Evolutionary conservation across 2,888 invertebrate genomes (phyloP).

Genomic region (Tricholauxania praeusta): DNA sequence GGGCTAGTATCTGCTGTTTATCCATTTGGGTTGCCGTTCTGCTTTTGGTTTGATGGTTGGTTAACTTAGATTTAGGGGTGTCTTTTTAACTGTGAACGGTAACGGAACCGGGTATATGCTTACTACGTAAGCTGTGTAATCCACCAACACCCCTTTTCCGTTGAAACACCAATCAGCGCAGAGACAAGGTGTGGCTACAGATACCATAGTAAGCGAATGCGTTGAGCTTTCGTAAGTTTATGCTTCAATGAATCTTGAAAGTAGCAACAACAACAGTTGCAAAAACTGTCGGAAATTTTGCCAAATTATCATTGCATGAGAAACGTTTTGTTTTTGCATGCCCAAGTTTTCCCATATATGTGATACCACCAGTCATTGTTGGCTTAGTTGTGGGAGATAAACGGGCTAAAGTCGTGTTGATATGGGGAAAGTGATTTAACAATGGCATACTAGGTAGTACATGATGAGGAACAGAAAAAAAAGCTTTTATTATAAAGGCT

Average conservation of each 20-base stretch:
- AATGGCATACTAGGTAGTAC: too few species aligned
- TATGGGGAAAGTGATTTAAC: too few species aligned
- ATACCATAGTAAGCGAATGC: constrained; percentile 21
- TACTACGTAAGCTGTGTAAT: constrained; percentile 29
- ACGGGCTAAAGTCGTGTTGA: too few species aligned
- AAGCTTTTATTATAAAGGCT: too few species aligned
- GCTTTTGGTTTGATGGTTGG: constrained; percentile 42
- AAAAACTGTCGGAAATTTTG: constrained; percentile 52
- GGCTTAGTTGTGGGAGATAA: too few species aligned
- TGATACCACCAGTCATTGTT: too few species aligned
- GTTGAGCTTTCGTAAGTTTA: constrained; percentile 42
- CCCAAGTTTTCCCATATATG: too few species aligned
- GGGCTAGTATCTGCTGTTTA: not conserved
- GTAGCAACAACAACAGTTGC: constrained; percentile 4
- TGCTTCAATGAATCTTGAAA: constrained; percentile 45
- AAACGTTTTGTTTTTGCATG: constrained; percentile 28
- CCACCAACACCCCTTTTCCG: constrained; percentile 62
- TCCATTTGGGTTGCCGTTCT: constrained; percentile 29
- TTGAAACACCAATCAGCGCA: constrained; percentile 64
- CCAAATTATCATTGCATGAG: constrained; percentile 46
- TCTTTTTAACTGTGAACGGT: constrained; percentile 22
- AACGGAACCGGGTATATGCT: constrained; percentile 52
- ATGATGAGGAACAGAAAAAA: too few species aligned
- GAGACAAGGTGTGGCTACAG: constrained; percentile 62
- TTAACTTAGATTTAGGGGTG: constrained; percentile 41